These are phyloP conservation scores for Serinus canaria DNA, from an alignment of 2,113 vertebrate species.

Conservation along the genomic window DNA sequence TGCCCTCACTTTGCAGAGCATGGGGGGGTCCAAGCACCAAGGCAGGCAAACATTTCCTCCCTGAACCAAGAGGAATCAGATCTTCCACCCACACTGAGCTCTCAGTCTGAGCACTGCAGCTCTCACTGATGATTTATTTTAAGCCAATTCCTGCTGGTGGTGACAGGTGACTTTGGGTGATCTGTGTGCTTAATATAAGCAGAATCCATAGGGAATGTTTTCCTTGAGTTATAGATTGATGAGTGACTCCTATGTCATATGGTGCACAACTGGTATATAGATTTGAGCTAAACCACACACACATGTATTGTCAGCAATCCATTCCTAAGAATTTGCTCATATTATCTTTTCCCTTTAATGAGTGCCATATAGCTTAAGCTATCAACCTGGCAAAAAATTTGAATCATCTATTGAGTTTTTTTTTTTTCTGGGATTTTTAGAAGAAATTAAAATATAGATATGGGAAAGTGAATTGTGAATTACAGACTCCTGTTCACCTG, in stretches of 20 bases:
- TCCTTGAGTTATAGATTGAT: neutral
- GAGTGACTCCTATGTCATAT: neutral
- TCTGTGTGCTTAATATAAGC: constrained; percentile 45
- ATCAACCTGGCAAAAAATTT: neutral
- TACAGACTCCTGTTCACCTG: neutral
- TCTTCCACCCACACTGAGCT: neutral
- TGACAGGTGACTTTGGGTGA: constrained; percentile 45
- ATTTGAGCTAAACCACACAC: neutral
- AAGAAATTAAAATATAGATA: neutral
- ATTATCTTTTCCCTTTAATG: neutral
- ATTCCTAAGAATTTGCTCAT: neutral
- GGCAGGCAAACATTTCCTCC: neutral
- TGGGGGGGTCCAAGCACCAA: neutral
- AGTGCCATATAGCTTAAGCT: neutral
- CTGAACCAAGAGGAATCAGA: neutral
- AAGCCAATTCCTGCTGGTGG: neutral
- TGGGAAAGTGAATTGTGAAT: neutral
- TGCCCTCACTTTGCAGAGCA: neutral
- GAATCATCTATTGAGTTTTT: neutral
- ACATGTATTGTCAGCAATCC: neutral
- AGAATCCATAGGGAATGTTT: neutral
- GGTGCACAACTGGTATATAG: neutral
- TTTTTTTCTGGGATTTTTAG: neutral
- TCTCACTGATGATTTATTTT: neutral
- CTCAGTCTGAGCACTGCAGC: neutral